Evolutionary conservation across 1,140 invertebrate species (phyloP), one percentile per base, ranked within the genome.

Genomic region (Himalopsyche phryganea): DNA sequence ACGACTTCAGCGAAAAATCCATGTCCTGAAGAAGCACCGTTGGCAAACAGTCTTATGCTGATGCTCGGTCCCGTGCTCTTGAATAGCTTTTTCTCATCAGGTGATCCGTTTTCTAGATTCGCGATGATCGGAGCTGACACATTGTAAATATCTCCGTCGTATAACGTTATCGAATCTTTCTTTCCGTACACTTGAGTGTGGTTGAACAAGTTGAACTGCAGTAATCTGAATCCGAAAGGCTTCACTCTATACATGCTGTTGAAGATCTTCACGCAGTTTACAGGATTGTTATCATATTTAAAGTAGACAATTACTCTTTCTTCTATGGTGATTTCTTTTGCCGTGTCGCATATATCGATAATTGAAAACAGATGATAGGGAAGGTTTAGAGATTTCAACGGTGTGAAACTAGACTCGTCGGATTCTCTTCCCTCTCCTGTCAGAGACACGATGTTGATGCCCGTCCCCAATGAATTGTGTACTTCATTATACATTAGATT

Each of bases 221-320:
- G 78, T 15, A 98, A 77, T 50, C 92, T 82, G 66, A 96, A 92
- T 14, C 92, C 93, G 68, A 96, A 85, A 6, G 89, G 89, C 70
- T 95, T 95, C 0, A 90, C 84, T 66, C 87, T 80, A 57, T 86
- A 90, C 36, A 84, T 81, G 63, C 89, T 93, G 36, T 87, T 88
- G 66, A 99, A 97, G 65, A 98, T 95, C 76, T 99, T 99, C 0
- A 99, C 91, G 72, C 97, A 99, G 71, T 97, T 97, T 0, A 98
- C 89, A 0, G 94, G 90, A 73, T 88, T 86, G 66, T 96, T 96
- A 63, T 97, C 93, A 65, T 99, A 99, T 71, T 98, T 98, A 72
- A 96, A 98, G 71, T 97, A 99, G 1, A 99, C 65, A 2, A 99
- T 69, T 4, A 99, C 84, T 51, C 96, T 79, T 67, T 98, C 94